Percentiles rank a stretch among this genome's conserved stretches.
phyloP scores from a whole-genome alignment of 2,113 vertebrate genomes.

The Scortum barcoo region DNA sequence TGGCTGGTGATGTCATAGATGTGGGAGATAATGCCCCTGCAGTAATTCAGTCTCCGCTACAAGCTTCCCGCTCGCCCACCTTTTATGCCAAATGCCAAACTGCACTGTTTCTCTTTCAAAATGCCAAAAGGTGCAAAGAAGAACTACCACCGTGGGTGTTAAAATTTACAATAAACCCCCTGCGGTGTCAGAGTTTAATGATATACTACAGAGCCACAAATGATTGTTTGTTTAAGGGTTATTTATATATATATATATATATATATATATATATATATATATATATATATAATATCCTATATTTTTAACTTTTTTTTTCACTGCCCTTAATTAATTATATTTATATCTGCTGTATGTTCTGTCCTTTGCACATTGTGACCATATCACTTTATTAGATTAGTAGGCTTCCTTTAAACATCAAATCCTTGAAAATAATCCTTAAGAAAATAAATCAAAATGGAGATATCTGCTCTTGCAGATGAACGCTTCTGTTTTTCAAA shows the following conservation, averaged over 20 bases:
- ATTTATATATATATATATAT: background rate
- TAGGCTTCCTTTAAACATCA: background rate
- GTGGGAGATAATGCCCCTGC: constrained; percentile 52
- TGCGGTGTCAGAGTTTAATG: background rate
- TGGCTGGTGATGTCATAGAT: constrained; percentile 44
- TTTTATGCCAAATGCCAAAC: constrained; percentile 65
- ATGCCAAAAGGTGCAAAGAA: constrained; percentile 59
- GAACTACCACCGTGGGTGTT: constrained; percentile 26
- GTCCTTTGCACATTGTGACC: too few species aligned
- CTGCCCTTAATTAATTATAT: background rate
- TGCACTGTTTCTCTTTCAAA: constrained; percentile 56
- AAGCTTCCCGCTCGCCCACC: constrained; percentile 30
- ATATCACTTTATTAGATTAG: too few species aligned
- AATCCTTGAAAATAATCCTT: background rate
- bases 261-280: background rate
- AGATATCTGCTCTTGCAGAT: too few species aligned
- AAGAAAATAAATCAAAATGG: too few species aligned
- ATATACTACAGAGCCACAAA: constrained; percentile 15
- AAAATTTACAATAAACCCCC: constrained; percentile 46
- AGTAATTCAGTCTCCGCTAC: constrained; percentile 55
- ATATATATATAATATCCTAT: too few species aligned
- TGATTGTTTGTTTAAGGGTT: background rate
- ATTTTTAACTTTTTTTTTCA: background rate
- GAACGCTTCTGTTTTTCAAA: background rate
- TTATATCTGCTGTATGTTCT: too few species aligned